Evolutionary conservation across 2,888 invertebrate species (phyloP).

Genomic region (Mythimna lalbum): DNA sequence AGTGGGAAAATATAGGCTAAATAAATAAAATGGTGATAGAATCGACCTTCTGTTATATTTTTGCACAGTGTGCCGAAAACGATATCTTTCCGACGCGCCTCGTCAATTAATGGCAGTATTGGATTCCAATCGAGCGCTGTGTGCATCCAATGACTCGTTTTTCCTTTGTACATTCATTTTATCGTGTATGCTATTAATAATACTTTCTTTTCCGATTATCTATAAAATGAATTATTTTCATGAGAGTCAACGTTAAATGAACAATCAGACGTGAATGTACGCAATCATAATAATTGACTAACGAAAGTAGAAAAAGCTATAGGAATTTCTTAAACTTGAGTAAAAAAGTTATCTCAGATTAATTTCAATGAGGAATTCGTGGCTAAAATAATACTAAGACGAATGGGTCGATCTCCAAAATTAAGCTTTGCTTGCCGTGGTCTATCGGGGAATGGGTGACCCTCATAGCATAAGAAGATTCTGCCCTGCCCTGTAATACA

Average conservation of each 20-base stretch:
- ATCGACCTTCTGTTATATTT: conserved; percentile 10
- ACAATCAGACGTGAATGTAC: not conserved
- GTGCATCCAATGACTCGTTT: conserved; percentile 44
- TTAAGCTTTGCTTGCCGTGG: too few species aligned
- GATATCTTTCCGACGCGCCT: conserved; percentile 38
- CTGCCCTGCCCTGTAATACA: too few species aligned
- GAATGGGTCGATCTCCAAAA: too few species aligned
- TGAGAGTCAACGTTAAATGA: not conserved
- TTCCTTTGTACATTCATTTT: conserved; percentile 45
- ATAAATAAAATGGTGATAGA: too few species aligned
- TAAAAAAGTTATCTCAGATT: too few species aligned
- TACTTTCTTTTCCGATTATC: too few species aligned
- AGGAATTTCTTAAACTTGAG: not conserved
- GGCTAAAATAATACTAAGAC: too few species aligned
- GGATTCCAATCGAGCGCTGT: conserved; percentile 54
- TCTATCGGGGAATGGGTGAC: too few species aligned
- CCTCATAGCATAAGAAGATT: too few species aligned
- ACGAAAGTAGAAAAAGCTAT: not conserved
- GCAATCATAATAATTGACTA: not conserved
- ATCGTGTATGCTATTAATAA: not conserved
- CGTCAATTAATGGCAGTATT: conserved; percentile 55
- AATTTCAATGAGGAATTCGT: too few species aligned
- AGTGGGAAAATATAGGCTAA: too few species aligned
- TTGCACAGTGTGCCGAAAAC: conserved; percentile 32
- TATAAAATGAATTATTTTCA: not conserved